Evolutionary conservation across 2,888 invertebrate genomes (phyloP).

Genomic region (Drosophila mimica): DNA sequence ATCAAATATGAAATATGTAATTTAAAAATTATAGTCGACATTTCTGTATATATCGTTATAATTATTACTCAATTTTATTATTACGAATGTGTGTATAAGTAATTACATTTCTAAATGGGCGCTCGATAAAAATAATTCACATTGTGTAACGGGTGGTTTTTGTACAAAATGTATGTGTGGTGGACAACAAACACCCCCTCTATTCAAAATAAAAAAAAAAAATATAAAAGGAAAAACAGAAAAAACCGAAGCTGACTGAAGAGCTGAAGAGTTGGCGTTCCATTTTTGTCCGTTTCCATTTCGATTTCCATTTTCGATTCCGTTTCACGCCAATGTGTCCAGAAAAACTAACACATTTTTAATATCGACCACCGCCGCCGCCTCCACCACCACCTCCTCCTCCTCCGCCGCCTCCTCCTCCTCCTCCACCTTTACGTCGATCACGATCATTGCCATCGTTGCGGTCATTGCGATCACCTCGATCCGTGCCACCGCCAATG

Average conservation of each 20-base stretch:
- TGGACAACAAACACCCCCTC: constrained; percentile 47
- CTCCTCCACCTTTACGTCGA: constrained; percentile 66
- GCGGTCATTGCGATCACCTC: constrained; percentile 56
- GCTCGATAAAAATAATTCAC: constrained; percentile 71
- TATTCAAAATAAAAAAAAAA: constrained; percentile 11
- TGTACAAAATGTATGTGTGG: constrained; percentile 66
- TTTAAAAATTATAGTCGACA: not conserved
- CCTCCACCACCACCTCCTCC: constrained; percentile 49
- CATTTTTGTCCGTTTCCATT: constrained; percentile 36
- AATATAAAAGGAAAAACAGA: constrained; percentile 37
- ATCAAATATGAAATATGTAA: not conserved
- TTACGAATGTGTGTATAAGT: constrained; percentile 78
- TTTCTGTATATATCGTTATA: constrained; percentile 46
- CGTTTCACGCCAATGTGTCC: constrained; percentile 18
- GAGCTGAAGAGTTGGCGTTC: constrained; percentile 47
- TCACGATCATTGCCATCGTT: constrained; percentile 60
- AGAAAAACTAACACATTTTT: constrained; percentile 33
- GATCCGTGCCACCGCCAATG: constrained; percentile 60
- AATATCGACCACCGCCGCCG: constrained; percentile 60
- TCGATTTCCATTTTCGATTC: constrained; percentile 1
- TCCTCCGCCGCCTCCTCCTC: constrained; percentile 36
- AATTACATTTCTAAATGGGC: constrained; percentile 77
- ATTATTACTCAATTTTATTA: constrained; percentile 74
- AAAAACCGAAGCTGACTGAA: constrained; percentile 43
- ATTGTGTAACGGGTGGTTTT: constrained; percentile 63